Evolutionary conservation across 2,113 vertebrate genomes (phyloP).

Genomic region (zebrafish (Danio rerio)): DNA sequence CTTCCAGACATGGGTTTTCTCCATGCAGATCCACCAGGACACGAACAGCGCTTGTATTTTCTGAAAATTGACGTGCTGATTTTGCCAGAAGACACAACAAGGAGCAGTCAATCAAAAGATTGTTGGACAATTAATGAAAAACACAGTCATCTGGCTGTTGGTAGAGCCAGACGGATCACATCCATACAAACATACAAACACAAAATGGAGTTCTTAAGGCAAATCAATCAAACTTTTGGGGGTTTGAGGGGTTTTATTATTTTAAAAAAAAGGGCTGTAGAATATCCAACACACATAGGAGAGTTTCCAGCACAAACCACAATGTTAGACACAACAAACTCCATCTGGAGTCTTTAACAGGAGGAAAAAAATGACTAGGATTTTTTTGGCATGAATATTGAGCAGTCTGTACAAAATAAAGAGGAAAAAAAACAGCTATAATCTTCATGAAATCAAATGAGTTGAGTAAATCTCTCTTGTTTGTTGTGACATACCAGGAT

Average conservation of each 20-base stretch:
- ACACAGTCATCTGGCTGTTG: constrained; percentile 15
- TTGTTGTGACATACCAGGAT: background rate
- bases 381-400: background rate
- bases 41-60: constrained; percentile 20
- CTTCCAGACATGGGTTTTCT: constrained; percentile 12
- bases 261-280: background rate
- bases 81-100: constrained; percentile 26
- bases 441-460: background rate
- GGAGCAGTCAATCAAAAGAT: constrained; percentile 43
- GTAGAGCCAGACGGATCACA: constrained; percentile 8
- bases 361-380: background rate
- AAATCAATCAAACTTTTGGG: background rate
- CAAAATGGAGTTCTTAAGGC: background rate
- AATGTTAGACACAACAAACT: constrained; percentile 6
- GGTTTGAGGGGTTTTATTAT: background rate
- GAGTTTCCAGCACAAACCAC: background rate
- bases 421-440: too few species aligned
- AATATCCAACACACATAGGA: constrained; percentile 1
- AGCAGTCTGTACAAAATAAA: background rate
- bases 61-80: background rate
- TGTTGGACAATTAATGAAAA: constrained; percentile 34
- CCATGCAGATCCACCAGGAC: background rate
- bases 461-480: background rate
- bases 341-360: constrained; percentile 12
- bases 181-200: background rate